Evolutionary conservation across 30 jellyfish, hydroid and myxozoan genomes (phyloP), one percentile per base, ranked within the genome.

Genomic region (Cassiopea andromeda): DNA sequence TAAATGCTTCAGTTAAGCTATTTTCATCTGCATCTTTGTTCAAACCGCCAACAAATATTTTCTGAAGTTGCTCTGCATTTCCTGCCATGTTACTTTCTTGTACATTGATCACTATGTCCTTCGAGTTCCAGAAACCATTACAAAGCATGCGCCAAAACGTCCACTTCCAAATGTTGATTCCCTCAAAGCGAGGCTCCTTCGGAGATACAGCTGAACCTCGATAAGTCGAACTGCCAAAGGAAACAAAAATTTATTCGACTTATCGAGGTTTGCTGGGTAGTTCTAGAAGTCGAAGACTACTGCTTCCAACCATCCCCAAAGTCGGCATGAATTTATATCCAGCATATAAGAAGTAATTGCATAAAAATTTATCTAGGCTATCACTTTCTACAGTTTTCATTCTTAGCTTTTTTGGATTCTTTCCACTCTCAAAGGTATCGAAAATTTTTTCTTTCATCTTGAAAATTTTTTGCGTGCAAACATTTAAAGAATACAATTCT

Each of bases 21-120:
- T 87, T 92, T 71, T 94, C 98, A 77, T 90, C 88, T 5, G 94
- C 92, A 50, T 70, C 92, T 78, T 92, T 81, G 57, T 67, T 91
- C 54, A 94, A 85, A 12, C 98, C 98, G 60, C 98, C 98, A 43
- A 94, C 93, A 90, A 94, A 94, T 66, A 94, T 54, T 69, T 94
- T 94, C 50, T 94, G 93, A 59, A 90, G 94, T 68, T 94, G 98
- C 48, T 94, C 98, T 50, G 46, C 80, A 80, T 64, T 86, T n/a
- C 49, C 43, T 38, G 95, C 87, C 90, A 78, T 88, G 6, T 19
- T 88, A n/a, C 27, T 15, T 66, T 15, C 19, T 15, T 66, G 7
- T 19, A 19, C 8, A 54, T 10, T 3, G 12, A 3, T 6, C 12
- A 54, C 64, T 10, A 10, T 54, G 12, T 66, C 14, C 19, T 4